Conservation (phyloP, 2,113 vertebrate species). For the Rynchops niger region DNA sequence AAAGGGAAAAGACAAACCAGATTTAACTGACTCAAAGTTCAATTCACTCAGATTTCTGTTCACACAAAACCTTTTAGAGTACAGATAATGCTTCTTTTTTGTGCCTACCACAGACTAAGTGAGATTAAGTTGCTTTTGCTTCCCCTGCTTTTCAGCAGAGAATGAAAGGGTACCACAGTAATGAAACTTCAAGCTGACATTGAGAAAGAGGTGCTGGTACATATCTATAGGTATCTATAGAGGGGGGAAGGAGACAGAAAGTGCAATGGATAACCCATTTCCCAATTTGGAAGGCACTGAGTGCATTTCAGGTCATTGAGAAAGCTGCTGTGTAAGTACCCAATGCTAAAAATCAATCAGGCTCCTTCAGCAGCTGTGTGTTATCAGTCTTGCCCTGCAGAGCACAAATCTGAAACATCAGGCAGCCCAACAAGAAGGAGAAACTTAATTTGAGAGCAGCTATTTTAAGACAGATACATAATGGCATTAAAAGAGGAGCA, state of each 20-base stretch:
- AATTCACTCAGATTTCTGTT: not conserved
- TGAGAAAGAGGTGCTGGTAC: not conserved
- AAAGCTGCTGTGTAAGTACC: not conserved
- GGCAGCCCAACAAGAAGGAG: not conserved
- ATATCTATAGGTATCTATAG: not conserved
- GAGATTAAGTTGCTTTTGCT: not conserved
- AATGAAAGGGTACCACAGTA: not conserved
- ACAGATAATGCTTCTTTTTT: not conserved
- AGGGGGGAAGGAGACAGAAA: not conserved
- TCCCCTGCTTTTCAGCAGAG: not conserved
- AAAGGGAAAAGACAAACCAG: not conserved
- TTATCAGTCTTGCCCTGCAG: not conserved
- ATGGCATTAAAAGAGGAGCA: not conserved
- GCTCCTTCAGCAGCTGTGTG: not conserved
- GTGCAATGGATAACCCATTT: not conserved
- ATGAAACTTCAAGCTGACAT: not conserved
- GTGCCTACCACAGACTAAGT: not conserved
- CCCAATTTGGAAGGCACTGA: not conserved
- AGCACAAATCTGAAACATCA: slow-evolving; percentile 1
- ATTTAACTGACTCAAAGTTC: not conserved
- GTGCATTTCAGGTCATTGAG: not conserved
- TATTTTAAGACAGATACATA: slow-evolving; percentile 37
- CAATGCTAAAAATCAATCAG: not conserved
- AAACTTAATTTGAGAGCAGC: slow-evolving; percentile 53
- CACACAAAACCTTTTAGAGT: not conserved